A percentile compares a stretch with the other conserved stretches of the same genome.
These are phyloP conservation scores for Muntiacus reevesi DNA, from an alignment of 2,113 vertebrate genomes.

Conservation along the genomic window DNA sequence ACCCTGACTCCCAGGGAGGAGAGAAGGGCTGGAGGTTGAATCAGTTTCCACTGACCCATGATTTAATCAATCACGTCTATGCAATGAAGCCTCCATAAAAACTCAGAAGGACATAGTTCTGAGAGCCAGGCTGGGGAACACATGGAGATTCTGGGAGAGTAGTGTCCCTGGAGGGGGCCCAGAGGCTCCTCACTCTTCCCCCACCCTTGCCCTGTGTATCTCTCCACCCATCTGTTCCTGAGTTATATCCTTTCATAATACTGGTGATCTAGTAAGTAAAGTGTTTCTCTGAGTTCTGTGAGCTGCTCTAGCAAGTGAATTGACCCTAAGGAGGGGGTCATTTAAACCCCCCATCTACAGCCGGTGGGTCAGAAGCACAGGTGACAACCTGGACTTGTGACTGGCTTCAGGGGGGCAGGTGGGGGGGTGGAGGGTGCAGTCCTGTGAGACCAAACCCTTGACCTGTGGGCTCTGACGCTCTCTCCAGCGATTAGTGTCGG, in stretches of 20 bases:
- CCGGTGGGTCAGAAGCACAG: background rate
- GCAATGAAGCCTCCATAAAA: background rate
- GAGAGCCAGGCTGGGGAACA: background rate
- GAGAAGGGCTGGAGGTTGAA: background rate
- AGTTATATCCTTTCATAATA: background rate
- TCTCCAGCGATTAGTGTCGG: background rate
- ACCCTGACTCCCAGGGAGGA: background rate
- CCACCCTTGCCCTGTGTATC: rapidly evolving
- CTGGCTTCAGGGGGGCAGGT: background rate
- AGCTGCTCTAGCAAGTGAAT: background rate
- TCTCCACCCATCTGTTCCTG: background rate
- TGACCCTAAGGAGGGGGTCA: background rate
- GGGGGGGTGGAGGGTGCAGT: background rate
- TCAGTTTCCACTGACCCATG: background rate
- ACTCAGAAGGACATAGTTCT: background rate
- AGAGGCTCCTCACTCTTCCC: background rate
- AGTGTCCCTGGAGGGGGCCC: background rate
- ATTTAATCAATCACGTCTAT: background rate
- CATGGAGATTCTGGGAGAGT: background rate
- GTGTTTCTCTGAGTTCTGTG: background rate
- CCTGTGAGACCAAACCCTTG: background rate
- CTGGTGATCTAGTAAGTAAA: background rate
- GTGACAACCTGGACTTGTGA: background rate
- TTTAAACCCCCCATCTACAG: background rate
- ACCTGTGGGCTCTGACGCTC: background rate